Conservation (phyloP, 1,140 invertebrate genomes). For the Zaprionus lachaisei region DNA sequence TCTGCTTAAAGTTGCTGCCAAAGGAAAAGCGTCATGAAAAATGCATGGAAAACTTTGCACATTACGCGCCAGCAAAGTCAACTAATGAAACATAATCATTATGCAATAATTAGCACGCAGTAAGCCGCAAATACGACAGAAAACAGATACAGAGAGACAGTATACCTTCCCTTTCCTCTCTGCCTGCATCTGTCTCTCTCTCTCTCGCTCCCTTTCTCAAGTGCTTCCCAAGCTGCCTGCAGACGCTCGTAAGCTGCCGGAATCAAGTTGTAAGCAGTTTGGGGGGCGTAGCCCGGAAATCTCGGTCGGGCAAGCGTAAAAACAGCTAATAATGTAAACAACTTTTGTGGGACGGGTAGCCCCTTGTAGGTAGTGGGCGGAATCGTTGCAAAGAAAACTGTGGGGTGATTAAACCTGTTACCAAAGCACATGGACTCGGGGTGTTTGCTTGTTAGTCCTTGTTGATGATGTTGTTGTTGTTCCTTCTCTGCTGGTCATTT, state of each 20-base stretch:
- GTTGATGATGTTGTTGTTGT: conserved; percentile 30
- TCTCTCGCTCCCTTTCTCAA: neutral
- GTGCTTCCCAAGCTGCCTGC: conserved; percentile 9
- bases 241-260: conserved; percentile 44
- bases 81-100: conserved; percentile 80
- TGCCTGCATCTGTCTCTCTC: neutral
- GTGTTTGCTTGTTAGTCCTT: conserved; percentile 30
- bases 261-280: conserved; percentile 52
- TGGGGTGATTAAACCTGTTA: conserved; percentile 13
- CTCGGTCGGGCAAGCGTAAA: conserved; percentile 58
- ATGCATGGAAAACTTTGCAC: conserved; percentile 57
- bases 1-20: conserved; percentile 55
- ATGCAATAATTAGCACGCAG: conserved; percentile 76
- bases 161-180: neutral
- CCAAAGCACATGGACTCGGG: neutral
- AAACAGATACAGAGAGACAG: conserved; percentile 8
- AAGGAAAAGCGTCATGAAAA: conserved; percentile 20
- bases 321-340: conserved; percentile 79
- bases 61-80: conserved; percentile 31
- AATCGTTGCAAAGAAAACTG: conserved; percentile 1
- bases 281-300: conserved; percentile 39
- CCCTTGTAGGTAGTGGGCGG: neutral
- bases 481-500: conserved; percentile 57
- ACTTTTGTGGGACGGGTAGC: conserved; percentile 30
- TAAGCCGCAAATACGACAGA: conserved; percentile 44